Evolutionary conservation across 2,888 invertebrate genomes (phyloP).

Genomic region (Synergus japonicus): DNA sequence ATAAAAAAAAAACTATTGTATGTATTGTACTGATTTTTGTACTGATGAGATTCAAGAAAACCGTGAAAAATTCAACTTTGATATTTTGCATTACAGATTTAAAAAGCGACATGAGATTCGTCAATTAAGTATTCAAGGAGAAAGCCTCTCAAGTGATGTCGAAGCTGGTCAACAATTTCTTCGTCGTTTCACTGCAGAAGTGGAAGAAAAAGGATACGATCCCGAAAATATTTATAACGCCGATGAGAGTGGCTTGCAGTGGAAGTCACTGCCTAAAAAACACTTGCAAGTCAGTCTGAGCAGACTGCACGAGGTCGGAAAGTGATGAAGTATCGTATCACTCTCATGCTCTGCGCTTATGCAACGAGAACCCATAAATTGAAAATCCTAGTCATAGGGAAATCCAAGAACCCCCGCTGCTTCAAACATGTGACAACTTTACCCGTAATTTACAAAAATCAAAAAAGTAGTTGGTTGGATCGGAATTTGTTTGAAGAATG

Average conservation of each 20-base stretch:
- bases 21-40: too few relatives aligned
- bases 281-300: slow-evolving; percentile 46
- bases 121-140: neutral
- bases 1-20: too few relatives aligned
- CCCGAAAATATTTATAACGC: slow-evolving; percentile 55
- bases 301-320: slow-evolving; percentile 56
- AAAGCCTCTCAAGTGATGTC: slow-evolving; percentile 27
- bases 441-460: slow-evolving; percentile 36
- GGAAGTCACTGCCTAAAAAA: slow-evolving; percentile 32
- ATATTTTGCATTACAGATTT: slow-evolving; percentile 11
- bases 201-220: neutral
- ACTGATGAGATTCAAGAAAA: too few relatives aligned
- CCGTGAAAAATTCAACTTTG: too few relatives aligned
- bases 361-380: slow-evolving; percentile 62
- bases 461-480: slow-evolving; percentile 45
- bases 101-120: slow-evolving; percentile 41
- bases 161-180: slow-evolving; percentile 8
- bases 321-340: slow-evolving; percentile 46
- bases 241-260: slow-evolving; percentile 55
- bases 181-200: neutral
- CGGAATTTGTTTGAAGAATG: slow-evolving; percentile 31
- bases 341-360: slow-evolving; percentile 61
- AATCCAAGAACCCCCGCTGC: slow-evolving; percentile 60
- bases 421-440: slow-evolving; percentile 52
- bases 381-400: slow-evolving; percentile 62